Evolutionary conservation across 2,888 invertebrate genomes (phyloP), one percentile per base, ranked within the genome.

Genomic region (Amitus sp.): DNA sequence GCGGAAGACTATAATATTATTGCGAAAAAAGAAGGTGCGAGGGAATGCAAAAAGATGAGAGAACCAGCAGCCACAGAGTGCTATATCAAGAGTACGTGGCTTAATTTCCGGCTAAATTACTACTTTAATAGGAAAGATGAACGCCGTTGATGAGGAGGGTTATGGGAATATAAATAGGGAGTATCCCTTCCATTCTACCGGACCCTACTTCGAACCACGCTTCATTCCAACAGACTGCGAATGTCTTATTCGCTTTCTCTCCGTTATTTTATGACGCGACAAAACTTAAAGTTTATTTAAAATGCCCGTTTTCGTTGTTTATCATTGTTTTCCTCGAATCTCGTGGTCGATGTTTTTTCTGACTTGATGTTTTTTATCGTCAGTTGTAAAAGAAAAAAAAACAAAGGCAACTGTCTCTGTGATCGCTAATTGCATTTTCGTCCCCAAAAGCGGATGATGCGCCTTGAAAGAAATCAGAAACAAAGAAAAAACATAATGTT

Each of bases 91-190:
- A 79, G 77, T 81, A 78, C 81, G 78, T 80, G 73, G 79, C 80
- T 80, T 82, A 81, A 82, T 82, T 81, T 82, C 82, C 82, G 80
- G 82, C 82, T 81, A 80, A 81, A 82, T 82, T 82, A 81, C 81
- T 79, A 80, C 81, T 82, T 81, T 80, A 82, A 81, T 81, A 80
- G 81, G 79, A 81, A 82, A 81, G 80, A 82, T 82, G 82, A 82
- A 82, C 81, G 80, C 72, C 73, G 79, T 78, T 82, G 82, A 81
- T 82, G 81, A 81, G 82, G 80, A 82, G 81, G 82, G 82, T 81
- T 78, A 80, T 73, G 70, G 73, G 80, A 80, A 81, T 80, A 82
- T 80, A 80, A 82, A 82, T 81, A 80, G 80, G 78, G 77, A 76
- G 76, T 73, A 73, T 64, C 70, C 67, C 67, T 66, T 65, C 66